Base-by-base conservation (phyloP, 2,888 invertebrate species). In the Dicyrtomina minuta region DNA sequence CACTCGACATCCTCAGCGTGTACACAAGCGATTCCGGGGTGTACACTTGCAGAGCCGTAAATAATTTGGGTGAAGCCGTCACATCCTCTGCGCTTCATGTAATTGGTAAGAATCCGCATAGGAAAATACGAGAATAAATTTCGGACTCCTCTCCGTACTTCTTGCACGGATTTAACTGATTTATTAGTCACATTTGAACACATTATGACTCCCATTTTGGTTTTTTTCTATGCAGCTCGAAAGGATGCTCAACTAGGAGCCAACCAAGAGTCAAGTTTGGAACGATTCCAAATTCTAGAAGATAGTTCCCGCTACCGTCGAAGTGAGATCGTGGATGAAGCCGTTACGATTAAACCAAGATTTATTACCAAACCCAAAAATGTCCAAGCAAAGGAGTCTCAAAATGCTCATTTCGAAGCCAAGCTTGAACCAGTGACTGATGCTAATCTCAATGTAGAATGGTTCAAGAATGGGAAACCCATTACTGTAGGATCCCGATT, bases 21-120 rank as follows among this genome's bases (percentile, higher is more conserved):
- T 97, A 96, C 81, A 93, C 98, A n/a, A 92, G 91, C 79, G 99
- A 99, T 83, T 93, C 93, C 6, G 97, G 97, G 20, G 92, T 95
- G 0, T 98, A 97, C 82, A 94, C 94, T 13, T 96, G 96, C 80
- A 6, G 92, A 82, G 97, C 97, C 0, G 90, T 92, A 68, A 99
- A 98, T 82, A 91, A 91, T 80, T 86, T 94, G 33, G 99, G 99
- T 2, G 93, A 96, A 85, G 94, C 95, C 22, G 91, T 93, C 6
- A 95, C 96, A 4, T 92, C 93, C 0, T 93, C 96, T 80, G 92
- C 93, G 0, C 88, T 95, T 15, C 88, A 90, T 79, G 92, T 94
- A 2, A 90, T 92, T 78, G 81, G 83, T 82, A 79, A 49, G 67
- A 13, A 41, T n/a, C n/a, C n/a, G n/a, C n/a, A n/a, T n/a, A n/a